phyloP scores from a whole-genome alignment of 2,888 invertebrate genomes.

The Tortrix viridana region DNA sequence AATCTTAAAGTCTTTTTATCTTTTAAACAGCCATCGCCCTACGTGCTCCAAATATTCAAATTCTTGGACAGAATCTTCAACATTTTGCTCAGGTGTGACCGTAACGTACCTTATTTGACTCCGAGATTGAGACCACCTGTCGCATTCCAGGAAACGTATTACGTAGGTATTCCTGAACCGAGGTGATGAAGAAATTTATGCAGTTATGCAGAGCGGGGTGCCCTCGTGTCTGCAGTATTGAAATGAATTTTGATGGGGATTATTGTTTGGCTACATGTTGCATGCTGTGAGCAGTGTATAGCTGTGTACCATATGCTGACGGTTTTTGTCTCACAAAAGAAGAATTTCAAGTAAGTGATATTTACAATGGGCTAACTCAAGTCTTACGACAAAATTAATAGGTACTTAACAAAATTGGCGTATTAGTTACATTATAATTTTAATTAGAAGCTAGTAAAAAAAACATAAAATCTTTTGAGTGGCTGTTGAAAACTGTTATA shows the following conservation, averaged over 20 bases:
- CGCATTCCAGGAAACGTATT: slow-evolving; percentile 28
- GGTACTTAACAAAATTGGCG: too few species aligned
- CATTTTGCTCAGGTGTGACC: slow-evolving; percentile 29
- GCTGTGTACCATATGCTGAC: too few species aligned
- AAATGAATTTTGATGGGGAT: slow-evolving; percentile 12
- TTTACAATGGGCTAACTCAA: too few species aligned
- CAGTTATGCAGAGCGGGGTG: slow-evolving; percentile 23
- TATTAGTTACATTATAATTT: too few species aligned
- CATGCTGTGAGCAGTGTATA: too few species aligned
- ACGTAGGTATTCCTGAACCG: slow-evolving; percentile 14
- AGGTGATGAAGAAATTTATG: slow-evolving; percentile 26
- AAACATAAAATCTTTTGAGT: too few species aligned
- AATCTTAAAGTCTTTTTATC: background rate
- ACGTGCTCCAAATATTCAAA: background rate
- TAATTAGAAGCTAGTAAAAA: too few species aligned
- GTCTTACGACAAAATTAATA: too few species aligned
- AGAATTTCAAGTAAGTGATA: too few species aligned
- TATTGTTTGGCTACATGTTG: background rate
- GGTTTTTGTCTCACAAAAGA: too few species aligned
- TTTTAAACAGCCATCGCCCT: background rate
- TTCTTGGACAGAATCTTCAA: slow-evolving; percentile 2
- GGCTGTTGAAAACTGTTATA: too few species aligned
- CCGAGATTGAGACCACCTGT: slow-evolving; percentile 30
- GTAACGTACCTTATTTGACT: slow-evolving; percentile 21
- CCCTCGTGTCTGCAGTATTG: slow-evolving; percentile 30